Percentiles rank a stretch among this genome's conserved stretches.
phyloP scores from a whole-genome alignment of 2,797 vertebrate genomes.

The Poecile montanus region DNA sequence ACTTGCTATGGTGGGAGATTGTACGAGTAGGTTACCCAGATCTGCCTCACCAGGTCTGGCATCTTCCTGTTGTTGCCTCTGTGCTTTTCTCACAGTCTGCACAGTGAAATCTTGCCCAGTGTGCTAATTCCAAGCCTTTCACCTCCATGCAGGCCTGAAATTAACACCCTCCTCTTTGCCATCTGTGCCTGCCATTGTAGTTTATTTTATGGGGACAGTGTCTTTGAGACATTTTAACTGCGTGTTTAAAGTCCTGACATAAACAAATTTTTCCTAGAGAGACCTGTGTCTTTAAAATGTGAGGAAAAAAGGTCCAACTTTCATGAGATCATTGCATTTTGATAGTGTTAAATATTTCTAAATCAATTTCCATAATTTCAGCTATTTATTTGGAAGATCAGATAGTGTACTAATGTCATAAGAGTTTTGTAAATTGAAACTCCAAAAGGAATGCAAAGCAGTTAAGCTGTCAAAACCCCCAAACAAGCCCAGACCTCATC shows the following conservation, averaged over 20 bases:
- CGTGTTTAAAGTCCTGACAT: background rate
- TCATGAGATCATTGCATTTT: background rate
- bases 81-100: background rate
- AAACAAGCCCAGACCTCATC: background rate
- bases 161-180: background rate
- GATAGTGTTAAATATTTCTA: background rate
- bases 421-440: background rate
- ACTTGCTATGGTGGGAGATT: background rate
- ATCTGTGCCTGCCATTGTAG: background rate
- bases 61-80: background rate
- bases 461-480: background rate
- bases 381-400: background rate
- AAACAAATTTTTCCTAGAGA: background rate
- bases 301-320: fast-evolving
- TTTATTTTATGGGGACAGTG: background rate
- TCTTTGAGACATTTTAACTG: background rate
- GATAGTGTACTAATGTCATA: background rate
- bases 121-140: background rate
- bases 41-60: background rate
- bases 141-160: background rate
- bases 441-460: background rate
- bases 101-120: background rate
- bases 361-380: background rate
- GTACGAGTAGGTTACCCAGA: background rate
- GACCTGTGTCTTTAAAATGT: background rate